phyloP scores from a whole-genome alignment of 2,797 vertebrate genomes.

The Selene dorsalis region DNA sequence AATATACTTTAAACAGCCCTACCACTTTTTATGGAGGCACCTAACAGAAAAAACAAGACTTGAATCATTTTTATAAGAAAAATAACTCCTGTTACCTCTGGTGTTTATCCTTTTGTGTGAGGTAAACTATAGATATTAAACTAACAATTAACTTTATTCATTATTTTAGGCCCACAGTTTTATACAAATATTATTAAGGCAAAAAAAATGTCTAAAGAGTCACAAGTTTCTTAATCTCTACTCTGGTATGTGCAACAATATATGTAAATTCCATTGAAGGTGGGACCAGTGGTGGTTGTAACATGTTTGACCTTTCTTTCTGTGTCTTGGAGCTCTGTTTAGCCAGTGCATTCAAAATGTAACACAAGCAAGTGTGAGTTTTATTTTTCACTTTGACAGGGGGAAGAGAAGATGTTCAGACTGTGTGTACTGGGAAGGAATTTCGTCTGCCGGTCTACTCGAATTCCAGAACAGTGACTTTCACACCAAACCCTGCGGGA shows the following conservation, averaged over 20 bases:
- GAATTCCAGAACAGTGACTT: constrained; percentile 74
- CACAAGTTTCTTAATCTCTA: not conserved
- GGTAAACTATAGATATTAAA: not conserved
- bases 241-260: not conserved
- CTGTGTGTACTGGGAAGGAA: constrained; percentile 77
- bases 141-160: not conserved
- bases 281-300: too few species aligned
- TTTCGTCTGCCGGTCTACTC: constrained; percentile 80
- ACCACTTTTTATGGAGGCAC: not conserved
- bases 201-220: too few species aligned
- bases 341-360: too few species aligned
- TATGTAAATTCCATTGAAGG: too few species aligned
- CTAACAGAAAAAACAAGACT: not conserved
- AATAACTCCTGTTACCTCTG: not conserved
- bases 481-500: constrained; percentile 65
- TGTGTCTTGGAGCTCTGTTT: too few species aligned
- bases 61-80: not conserved
- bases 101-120: not conserved
- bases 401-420: constrained; percentile 73
- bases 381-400: constrained; percentile 47
- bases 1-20: not conserved
- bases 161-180: not conserved
- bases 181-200: not conserved
- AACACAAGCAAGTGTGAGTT: too few species aligned
- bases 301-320: too few species aligned